A percentile compares a stretch with the other conserved stretches of the same genome.
These are phyloP conservation scores for Araneus ventricosus DNA, from an alignment of 1,140 invertebrate genomes.

Conservation along the genomic window DNA sequence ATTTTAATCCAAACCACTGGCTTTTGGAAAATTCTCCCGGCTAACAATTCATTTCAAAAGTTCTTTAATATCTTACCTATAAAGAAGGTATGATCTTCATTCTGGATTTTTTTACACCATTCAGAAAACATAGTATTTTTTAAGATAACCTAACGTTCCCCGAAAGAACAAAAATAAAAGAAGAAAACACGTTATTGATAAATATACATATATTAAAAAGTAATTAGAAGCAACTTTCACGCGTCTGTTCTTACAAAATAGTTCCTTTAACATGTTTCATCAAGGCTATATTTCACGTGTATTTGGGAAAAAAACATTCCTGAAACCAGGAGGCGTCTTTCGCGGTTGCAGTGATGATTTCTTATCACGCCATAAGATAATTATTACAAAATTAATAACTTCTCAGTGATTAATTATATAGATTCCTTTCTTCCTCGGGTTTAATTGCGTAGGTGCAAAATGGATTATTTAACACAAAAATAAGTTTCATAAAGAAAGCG, in stretches of 20 bases:
- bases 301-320: not conserved
- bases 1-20: too few species aligned
- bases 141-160: too few species aligned
- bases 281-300: too few species aligned
- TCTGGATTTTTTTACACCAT: too few species aligned
- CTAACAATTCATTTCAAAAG: too few species aligned
- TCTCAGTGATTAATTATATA: not conserved
- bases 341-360: not conserved
- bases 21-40: too few species aligned
- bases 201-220: not conserved
- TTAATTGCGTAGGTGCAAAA: not conserved
- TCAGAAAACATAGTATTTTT: too few species aligned
- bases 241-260: not conserved
- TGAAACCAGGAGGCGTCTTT: not conserved
- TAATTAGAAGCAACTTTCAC: not conserved
- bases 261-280: not conserved
- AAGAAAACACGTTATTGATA: too few species aligned
- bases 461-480: not conserved
- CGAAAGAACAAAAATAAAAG: too few species aligned
- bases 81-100: too few species aligned
- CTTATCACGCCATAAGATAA: not conserved
- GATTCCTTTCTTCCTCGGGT: not conserved
- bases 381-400: not conserved
- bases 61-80: too few species aligned
- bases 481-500: too few species aligned